phyloP scores from a whole-genome alignment of 1,140 invertebrate genomes.

The Brachionus manjavacas region DNA sequence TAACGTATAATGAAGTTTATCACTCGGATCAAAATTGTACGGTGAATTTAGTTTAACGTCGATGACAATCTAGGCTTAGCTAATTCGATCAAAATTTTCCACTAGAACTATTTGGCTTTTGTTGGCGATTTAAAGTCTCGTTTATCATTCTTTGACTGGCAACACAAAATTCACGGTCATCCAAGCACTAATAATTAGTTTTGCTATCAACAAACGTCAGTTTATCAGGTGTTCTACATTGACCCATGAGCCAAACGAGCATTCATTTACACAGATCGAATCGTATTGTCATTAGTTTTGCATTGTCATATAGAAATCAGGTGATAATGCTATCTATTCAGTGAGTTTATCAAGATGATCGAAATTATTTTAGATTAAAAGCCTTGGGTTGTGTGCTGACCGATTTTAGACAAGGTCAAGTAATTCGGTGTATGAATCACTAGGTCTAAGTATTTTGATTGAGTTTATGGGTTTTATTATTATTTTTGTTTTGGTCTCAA shows the following conservation, averaged over 20 bases:
- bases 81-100: constrained; percentile 23
- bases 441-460: neutral
- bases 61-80: neutral
- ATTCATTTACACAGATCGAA: too few species aligned
- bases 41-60: neutral
- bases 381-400: neutral
- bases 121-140: neutral
- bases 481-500: neutral
- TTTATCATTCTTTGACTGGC: neutral
- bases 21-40: neutral
- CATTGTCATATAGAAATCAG: neutral
- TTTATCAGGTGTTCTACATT: neutral
- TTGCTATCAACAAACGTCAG: neutral
- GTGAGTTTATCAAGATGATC: neutral
- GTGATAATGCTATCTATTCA: neutral
- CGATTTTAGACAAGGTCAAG: neutral
- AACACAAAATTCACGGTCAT: neutral
- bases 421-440: neutral
- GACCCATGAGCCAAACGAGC: neutral
- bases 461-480: neutral
- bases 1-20: neutral
- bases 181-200: neutral
- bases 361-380: neutral
- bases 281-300: neutral
- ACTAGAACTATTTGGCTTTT: neutral